Evolutionary conservation across 2,888 invertebrate species (phyloP), one percentile per base, ranked within the genome.

Genomic region (Dasypogon diadema): DNA sequence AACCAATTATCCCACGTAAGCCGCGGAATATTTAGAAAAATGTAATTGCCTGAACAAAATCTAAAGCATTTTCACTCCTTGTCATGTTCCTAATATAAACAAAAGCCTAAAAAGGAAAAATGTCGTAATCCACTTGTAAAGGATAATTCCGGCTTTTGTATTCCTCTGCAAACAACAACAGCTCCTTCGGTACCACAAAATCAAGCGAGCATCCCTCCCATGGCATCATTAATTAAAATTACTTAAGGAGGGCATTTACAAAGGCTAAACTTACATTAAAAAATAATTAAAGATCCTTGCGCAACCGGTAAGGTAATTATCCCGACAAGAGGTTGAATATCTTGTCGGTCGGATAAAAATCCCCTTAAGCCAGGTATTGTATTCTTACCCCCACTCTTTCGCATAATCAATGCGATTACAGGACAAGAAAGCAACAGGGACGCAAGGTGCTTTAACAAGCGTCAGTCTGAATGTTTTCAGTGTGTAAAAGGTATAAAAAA

Each of bases 261-360:
- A 54, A 63, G 65, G 74, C 63, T 65, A 68, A 68, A 68, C 21
- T 65, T 46, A 68, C 75, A 75, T 75, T 75, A 75, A 75, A 75
- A 68, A 68, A 68, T 75, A 75, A 75, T 75, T 75, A 75, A 55
- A 37, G 37, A 68, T 16, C 68, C 55, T 55, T 60, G 60, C 18
- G 21, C 24, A 55, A 55, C 22, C 63, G 26, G 46, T 16, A 42
- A 10, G 56, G 14, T 56, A 56, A 56, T 56, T 56, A 56, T 54
- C 56, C 30, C 42, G 21, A 34, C 46, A 21, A 30, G 6, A 5
- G 54, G 22, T 54, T 54, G 24, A 30, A 34, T 54, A 70, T 30
- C 46, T 21, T 54, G 51, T 24, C 18, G 37, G 51, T 70, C 34
- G 30, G 22, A 16, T 5, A 24, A 12, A 34, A 42, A 54, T 21